Percentiles rank a stretch among this genome's conserved stretches.
Evolutionary conservation across 2,113 vertebrate species (phyloP).

Genomic region (Oryctolagus cuniculus): mOryCun1.1 NC_091453.1:102870001-102870500

Average conservation of each 20-base stretch:
- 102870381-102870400: slow-evolving; percentile 17
- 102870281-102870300: slow-evolving; percentile 5
- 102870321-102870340: slow-evolving; percentile 39
- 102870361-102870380: neutral
- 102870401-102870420: neutral
- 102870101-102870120: neutral
- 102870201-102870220: slow-evolving; percentile 14
- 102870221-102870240: neutral
- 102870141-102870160: neutral
- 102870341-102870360: neutral
- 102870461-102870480: neutral
- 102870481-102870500: neutral
- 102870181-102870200: slow-evolving; percentile 16
- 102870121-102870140: neutral
- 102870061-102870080: slow-evolving; percentile 33
- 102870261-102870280: slow-evolving; percentile 39
- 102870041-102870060: neutral
- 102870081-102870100: neutral
- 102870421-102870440: neutral
- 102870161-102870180: neutral
- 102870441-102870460: slow-evolving; percentile 12
- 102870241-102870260: neutral
- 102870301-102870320: slow-evolving; percentile 27
- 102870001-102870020: neutral
- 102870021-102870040: neutral